These are phyloP conservation scores for Oreochromis tanganicae DNA, from an alignment of 2,113 vertebrate genomes.

Conservation along the genomic window DNA sequence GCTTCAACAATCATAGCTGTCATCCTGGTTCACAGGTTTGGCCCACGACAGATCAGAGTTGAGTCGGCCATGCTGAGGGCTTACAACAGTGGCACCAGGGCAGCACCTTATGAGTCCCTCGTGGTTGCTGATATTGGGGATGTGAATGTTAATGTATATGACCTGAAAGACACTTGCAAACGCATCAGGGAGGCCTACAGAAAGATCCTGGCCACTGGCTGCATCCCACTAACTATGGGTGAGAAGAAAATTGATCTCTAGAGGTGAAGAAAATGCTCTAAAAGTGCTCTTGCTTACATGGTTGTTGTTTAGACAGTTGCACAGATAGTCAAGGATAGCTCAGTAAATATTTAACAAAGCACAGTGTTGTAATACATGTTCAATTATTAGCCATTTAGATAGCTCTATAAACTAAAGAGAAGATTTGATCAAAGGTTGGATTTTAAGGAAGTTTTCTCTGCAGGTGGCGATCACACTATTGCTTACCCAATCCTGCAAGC, in stretches of 20 bases:
- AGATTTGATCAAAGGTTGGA: background rate
- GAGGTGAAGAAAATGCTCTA: fast-evolving
- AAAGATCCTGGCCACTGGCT: constrained; percentile 70
- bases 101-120: constrained; percentile 82
- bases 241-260: constrained; percentile 23
- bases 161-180: constrained; percentile 85
- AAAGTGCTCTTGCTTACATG: background rate
- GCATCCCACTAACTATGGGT: constrained; percentile 88
- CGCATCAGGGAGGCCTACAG: constrained; percentile 77
- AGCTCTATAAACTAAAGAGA: background rate
- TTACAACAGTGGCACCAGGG: constrained; percentile 75
- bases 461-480: constrained; percentile 94
- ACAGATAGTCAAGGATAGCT: background rate
- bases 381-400: background rate
- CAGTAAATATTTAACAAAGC: background rate
- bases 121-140: constrained; percentile 87
- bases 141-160: constrained; percentile 82
- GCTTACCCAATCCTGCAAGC: constrained; percentile 92
- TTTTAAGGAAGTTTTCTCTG: background rate
- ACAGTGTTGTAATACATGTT: background rate
- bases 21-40: constrained; percentile 74
- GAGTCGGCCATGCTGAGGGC: constrained; percentile 80
- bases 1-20: background rate
- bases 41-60: constrained; percentile 82
- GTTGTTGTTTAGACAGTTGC: background rate